Evolutionary conservation across 2,888 invertebrate genomes (phyloP), one percentile per base, ranked within the genome.

Genomic region (Coleophora deauratella): DNA sequence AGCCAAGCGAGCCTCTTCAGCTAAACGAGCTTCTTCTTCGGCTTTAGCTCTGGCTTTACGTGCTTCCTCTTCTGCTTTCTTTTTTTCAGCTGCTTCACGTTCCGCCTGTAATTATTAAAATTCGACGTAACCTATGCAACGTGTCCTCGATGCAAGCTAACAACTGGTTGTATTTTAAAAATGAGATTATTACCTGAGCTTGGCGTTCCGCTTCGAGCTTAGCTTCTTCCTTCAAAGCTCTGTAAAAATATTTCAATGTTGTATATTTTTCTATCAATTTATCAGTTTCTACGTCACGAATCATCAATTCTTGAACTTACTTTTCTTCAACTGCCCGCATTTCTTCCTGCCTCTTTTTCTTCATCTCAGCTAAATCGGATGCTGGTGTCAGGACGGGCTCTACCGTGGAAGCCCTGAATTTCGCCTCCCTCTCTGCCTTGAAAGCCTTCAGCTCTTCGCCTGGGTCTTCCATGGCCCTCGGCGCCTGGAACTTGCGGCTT

Each of bases 401-500:
- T 54, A 73, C 74, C 8, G 87, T 87, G 36, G 82, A 74, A 4
- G 89, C 87, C 35, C 88, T 73, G 59, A 91, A 88, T 50, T 88
- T 86, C 41, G 89, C 90, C 49, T 85, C 76, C 11, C 91, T 87
- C 2, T 89, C 88, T 3, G 89, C 90, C 62, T 90, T 88, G 40
- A 89, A 86, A 37, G 89, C 90, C 57, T 89, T 89, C 47, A 89
- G 68, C 57, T 91, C 89, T 46, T 84, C 62, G 43, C 75, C 81
- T 11, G 88, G 88, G 57, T 90, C 89, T 51, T 90, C 89, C 70
- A 89, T 76, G 40, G 72, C 70, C 57, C 84, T 73, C 42, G 87
- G 88, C 46, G 82, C 82, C 68, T 89, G 88, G 78, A 92, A 92
- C 72, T 89, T 90, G 68, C 91, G 88, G 64, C 90, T 88, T 59